Conservation (phyloP, 1,140 invertebrate genomes). For the Bombus affinis region DNA sequence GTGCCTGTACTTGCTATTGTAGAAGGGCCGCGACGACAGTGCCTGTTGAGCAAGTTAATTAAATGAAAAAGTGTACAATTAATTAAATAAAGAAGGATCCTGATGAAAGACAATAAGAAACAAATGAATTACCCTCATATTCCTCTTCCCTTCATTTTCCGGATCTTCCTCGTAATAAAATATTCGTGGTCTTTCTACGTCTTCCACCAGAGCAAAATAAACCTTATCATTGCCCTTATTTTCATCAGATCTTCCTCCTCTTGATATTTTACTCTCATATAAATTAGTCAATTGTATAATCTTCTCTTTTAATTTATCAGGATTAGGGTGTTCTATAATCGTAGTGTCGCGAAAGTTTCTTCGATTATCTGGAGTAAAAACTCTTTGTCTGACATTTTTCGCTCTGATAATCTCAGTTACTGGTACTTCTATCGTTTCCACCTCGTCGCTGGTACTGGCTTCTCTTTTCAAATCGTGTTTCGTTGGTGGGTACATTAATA, state of each 20-base stretch:
- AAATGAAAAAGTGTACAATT: not conserved
- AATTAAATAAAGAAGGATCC: not conserved
- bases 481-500: conserved; percentile 43
- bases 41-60: conserved; percentile 5
- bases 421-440: conserved; percentile 23
- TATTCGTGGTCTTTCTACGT: conserved; percentile 42
- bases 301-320: not conserved
- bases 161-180: conserved; percentile 13
- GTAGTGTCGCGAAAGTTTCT: conserved; percentile 23
- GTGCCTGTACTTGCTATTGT: not conserved
- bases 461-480: conserved; percentile 22
- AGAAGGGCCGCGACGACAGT: not conserved
- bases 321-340: conserved; percentile 22
- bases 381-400: conserved; percentile 37
- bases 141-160: not conserved
- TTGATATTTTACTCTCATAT: not conserved
- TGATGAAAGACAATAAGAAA: not conserved
- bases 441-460: not conserved
- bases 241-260: not conserved
- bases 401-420: conserved; percentile 41
- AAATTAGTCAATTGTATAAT: conserved; percentile 4
- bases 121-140: not conserved
- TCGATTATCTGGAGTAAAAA: conserved; percentile 16
- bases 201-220: conserved; percentile 51
- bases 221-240: not conserved